Evolutionary conservation across 2,888 invertebrate species (phyloP).

Genomic region (Habroteleia sp.): DNA sequence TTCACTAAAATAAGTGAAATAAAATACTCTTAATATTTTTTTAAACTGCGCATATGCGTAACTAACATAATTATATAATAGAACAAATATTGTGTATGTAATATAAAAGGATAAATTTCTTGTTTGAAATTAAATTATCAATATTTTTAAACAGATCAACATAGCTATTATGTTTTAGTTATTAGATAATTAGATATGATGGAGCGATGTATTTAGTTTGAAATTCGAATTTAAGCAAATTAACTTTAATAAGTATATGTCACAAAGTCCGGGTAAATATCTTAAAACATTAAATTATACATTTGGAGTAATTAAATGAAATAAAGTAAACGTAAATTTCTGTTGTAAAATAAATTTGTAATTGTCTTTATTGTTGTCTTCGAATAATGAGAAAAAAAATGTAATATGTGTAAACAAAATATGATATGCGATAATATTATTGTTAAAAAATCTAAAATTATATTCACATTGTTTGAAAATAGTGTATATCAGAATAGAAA

Average conservation of each 20-base stretch:
- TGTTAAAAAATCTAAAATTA: background rate
- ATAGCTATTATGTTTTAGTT: slow-evolving; percentile 17
- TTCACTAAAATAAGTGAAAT: no score
- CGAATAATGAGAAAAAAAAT: background rate
- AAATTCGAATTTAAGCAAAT: slow-evolving; percentile 9
- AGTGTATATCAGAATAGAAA: no score
- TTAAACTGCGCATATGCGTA: no score
- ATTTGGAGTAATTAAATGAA: slow-evolving; percentile 18
- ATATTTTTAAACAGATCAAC: slow-evolving; percentile 2
- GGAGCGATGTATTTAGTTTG: slow-evolving; percentile 11
- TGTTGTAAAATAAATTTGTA: slow-evolving; percentile 3
- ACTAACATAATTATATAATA: no score
- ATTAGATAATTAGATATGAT: slow-evolving; percentile 1
- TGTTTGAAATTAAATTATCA: background rate
- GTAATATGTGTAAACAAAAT: no score
- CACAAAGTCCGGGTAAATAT: slow-evolving; percentile 29
- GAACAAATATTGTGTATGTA: no score
- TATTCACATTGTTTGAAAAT: no score
- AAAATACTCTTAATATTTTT: no score
- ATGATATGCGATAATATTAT: slow-evolving; percentile 5
- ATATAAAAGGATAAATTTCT: no score
- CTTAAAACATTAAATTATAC: slow-evolving; percentile 13
- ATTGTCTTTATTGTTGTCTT: slow-evolving; percentile 18
- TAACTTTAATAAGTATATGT: slow-evolving; percentile 13
- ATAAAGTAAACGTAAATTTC: slow-evolving; percentile 9